phyloP scores from a whole-genome alignment of 2,113 vertebrate genomes.

The Mesocricetus auratus region DNA sequence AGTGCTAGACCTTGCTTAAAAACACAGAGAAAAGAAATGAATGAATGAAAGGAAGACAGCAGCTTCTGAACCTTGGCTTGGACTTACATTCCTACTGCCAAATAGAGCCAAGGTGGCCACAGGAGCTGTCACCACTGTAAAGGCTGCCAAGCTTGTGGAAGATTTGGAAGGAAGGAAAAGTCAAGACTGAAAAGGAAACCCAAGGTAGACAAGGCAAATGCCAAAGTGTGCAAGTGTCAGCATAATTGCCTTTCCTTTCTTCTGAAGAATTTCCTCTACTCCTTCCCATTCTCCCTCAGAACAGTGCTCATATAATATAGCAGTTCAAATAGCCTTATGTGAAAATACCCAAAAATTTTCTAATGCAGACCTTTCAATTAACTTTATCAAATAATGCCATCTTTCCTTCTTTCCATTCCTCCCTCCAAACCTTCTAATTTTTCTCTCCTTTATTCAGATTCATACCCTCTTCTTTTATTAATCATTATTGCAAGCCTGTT shows the following conservation, averaged over 20 bases:
- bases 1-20: conserved; percentile 58
- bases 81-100: conserved; percentile 13
- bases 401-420: not conserved
- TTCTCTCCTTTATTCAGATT: not conserved
- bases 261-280: not conserved
- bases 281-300: not conserved
- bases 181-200: not conserved
- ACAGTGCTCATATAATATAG: not conserved
- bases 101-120: not conserved
- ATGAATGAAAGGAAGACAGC: not conserved
- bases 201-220: not conserved
- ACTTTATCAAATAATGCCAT: not conserved
- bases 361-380: not conserved
- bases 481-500: not conserved
- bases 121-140: conserved; percentile 22
- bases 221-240: not conserved
- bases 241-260: not conserved
- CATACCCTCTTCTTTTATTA: not conserved
- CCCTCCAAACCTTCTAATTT: not conserved
- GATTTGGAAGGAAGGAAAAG: conserved; percentile 57
- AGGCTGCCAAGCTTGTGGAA: not conserved
- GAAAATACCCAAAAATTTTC: not conserved
- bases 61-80: conserved; percentile 57
- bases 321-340: not conserved
- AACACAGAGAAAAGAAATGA: conserved; percentile 59